Conservation (phyloP, 2,797 vertebrate genomes). For the Chrosomus eos region DNA sequence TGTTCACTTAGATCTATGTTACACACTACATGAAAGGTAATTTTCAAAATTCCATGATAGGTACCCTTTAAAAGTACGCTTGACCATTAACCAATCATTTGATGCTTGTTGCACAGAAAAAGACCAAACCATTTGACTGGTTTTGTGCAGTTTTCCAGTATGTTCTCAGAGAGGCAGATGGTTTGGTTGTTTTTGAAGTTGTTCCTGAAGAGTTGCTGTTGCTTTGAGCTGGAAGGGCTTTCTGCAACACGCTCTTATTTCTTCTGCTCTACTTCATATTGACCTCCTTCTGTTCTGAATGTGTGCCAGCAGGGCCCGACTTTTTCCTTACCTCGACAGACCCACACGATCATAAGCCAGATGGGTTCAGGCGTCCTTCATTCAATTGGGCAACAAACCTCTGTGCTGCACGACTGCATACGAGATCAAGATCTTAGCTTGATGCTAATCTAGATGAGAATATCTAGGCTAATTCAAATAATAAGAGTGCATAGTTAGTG, state of each 20-base stretch:
- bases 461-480: constrained; percentile 3
- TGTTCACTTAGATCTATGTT: no score
- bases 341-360: background rate
- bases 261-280: constrained; percentile 77
- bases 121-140: background rate
- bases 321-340: constrained; percentile 56
- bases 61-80: background rate
- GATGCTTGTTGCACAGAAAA: background rate
- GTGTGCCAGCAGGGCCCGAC: constrained; percentile 64
- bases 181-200: constrained; percentile 14
- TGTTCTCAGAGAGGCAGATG: background rate
- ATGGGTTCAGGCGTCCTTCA: background rate
- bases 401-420: background rate
- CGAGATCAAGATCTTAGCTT: background rate
- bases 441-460: background rate
- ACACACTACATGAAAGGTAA: no score
- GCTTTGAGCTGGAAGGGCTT: constrained; percentile 62
- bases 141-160: background rate
- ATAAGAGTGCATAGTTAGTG: background rate
- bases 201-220: constrained; percentile 61
- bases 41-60: no score
- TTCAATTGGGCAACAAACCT: constrained; percentile 18
- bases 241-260: constrained; percentile 62
- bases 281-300: constrained; percentile 70
- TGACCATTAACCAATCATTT: background rate